Base-by-base conservation (phyloP, 2,888 invertebrate genomes). In the Liodrosophila aerea region DNA sequence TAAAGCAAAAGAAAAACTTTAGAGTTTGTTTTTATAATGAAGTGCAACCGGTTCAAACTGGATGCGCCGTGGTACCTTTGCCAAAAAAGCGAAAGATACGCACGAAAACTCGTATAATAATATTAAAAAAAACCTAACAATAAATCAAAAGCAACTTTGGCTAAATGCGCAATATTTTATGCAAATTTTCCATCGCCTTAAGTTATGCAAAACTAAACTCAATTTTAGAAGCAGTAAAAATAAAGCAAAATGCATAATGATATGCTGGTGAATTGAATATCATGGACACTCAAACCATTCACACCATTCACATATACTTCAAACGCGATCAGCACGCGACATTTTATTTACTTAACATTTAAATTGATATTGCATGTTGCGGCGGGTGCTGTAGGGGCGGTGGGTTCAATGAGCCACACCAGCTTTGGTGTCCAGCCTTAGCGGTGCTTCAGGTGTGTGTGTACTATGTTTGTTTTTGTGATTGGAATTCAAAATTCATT, bases 321-420 rank as follows among this genome's bases (percentile, higher is more conserved):
- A 18, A 8, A 16, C 2, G 50, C 40, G 46, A 47, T 64, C 34
- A 47, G 59, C 67, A 68, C 70, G 69, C 50, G 67, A 68, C 59
- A 44, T 11, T 58, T 50, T 29, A 3, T 29, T 50, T 49, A 11
- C 31, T 46, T 30, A 37, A 29, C 8, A 34, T 53, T 37, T 34
- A 1, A 39, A 37, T 37, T 46, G 16, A 43, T 16, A 31, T 61
- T 43, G 13, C 11, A 11, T 49, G 15, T 45, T 57, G 47, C 36
- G 39, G 7, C 18, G 29, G 27, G 44, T 39, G n/a, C n/a, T n/a
- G n/a, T n/a, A n/a, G n/a, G n/a, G n/a, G n/a, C n/a, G 54, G 41
- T 59, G 71, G 76, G 81, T 81, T 81, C 81, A 81, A 71, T 81
- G 81, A 39, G 66, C 81, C n/a, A n/a, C n/a, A n/a, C n/a, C 78